Percentiles rank a stretch among this genome's conserved stretches.
phyloP scores from a whole-genome alignment of 2,113 vertebrate genomes.

The Nannospalax galili region DNA sequence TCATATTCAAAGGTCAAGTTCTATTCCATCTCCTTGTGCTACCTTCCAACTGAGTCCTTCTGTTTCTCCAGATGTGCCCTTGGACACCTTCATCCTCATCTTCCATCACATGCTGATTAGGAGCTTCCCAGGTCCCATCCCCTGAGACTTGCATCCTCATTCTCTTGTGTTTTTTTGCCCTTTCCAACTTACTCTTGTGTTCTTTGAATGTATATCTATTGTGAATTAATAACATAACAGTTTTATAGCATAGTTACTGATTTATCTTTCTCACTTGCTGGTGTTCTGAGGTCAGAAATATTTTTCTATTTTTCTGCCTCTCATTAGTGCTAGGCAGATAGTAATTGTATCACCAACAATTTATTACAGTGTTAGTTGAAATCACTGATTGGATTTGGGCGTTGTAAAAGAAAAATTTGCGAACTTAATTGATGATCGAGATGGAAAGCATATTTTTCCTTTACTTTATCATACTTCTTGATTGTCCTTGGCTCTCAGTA shows the following conservation, averaged over 20 bases:
- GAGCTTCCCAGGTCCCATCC: neutral
- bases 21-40: neutral
- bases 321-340: neutral
- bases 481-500: neutral
- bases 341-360: neutral
- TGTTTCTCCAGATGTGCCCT: neutral
- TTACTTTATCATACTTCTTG: neutral
- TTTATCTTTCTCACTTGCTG: neutral
- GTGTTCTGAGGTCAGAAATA: neutral
- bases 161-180: neutral
- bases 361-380: neutral
- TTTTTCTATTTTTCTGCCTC: neutral
- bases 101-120: neutral
- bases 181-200: neutral
- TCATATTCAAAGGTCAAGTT: neutral
- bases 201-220: neutral
- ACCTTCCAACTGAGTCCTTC: slow-evolving; percentile 9
- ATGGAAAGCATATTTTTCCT: neutral
- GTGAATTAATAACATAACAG: neutral
- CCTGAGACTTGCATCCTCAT: neutral
- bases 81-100: neutral
- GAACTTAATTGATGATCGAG: neutral
- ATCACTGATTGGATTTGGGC: neutral
- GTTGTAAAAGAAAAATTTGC: neutral
- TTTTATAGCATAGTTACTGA: neutral